Conservation (phyloP, 2,888 invertebrate species). For the Nomada ferruginata region DNA sequence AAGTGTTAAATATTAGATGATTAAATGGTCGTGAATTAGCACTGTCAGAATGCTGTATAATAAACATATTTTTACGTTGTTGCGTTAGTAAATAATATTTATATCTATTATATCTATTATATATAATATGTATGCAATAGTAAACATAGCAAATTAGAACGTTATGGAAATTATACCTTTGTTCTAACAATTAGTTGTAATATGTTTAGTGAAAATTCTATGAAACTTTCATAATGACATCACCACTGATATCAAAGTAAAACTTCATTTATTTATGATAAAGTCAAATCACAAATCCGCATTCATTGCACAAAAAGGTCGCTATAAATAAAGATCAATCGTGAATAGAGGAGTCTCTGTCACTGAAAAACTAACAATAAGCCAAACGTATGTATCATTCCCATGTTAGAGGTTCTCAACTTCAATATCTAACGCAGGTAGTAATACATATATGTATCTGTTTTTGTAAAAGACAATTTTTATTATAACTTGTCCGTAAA, state of each 20-base stretch:
- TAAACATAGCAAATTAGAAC: not conserved
- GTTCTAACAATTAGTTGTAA: too few species aligned
- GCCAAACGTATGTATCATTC: constrained; percentile 3
- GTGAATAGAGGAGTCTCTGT: not conserved
- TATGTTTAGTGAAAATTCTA: not conserved
- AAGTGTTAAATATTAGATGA: too few species aligned
- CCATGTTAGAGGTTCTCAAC: constrained; percentile 28
- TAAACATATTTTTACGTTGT: not conserved
- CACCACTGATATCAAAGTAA: not conserved
- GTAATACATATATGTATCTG: too few species aligned
- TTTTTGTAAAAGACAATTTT: not conserved
- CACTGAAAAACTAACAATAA: not conserved
- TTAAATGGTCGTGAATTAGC: too few species aligned
- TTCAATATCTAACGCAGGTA: not conserved
- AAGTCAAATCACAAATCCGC: constrained; percentile 11
- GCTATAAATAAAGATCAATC: constrained; percentile 16
- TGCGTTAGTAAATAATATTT: not conserved
- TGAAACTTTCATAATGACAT: constrained; percentile 14
- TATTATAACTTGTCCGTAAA: too few species aligned
- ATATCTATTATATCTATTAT: not conserved
- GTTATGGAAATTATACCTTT: not conserved
- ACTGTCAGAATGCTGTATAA: not conserved
- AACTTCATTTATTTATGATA: constrained; percentile 1
- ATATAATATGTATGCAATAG: not conserved
- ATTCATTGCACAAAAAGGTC: constrained; percentile 42